These are phyloP conservation scores for Gastrophryne carolinensis DNA, from an alignment of 2,797 vertebrate species.

Conservation along the genomic window DNA sequence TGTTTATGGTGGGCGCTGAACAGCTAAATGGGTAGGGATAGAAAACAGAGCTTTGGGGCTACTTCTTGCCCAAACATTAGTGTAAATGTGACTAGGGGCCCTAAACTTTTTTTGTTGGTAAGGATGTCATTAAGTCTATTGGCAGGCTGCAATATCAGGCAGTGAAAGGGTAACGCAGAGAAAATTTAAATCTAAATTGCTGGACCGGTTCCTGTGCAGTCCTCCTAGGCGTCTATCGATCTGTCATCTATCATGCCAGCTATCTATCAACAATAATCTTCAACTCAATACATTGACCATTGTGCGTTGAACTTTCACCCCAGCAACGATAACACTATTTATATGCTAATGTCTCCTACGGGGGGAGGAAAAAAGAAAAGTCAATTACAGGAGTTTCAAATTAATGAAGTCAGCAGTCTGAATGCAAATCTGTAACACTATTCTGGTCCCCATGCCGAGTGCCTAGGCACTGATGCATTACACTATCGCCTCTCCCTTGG, in stretches of 20 bases:
- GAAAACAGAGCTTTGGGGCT: too few relatives aligned
- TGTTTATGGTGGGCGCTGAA: too few relatives aligned
- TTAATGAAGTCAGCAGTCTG: constrained; percentile 77
- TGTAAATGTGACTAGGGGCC: too few relatives aligned
- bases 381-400: constrained; percentile 79
- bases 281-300: constrained; percentile 73
- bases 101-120: too few relatives aligned
- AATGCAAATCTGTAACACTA: constrained; percentile 69
- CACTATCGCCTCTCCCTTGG: constrained; percentile 63
- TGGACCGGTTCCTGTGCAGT: not conserved
- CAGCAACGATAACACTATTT: constrained; percentile 78
- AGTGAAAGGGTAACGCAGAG: too few relatives aligned
- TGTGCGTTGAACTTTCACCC: constrained; percentile 72
- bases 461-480: constrained; percentile 66
- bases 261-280: constrained; percentile 50
- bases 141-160: too few relatives aligned
- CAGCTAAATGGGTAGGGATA: too few relatives aligned
- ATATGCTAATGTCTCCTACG: constrained; percentile 85
- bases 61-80: too few relatives aligned
- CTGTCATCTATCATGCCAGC: constrained; percentile 22
- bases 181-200: constrained; percentile 1
- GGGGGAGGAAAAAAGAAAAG: constrained; percentile 70
- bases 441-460: constrained; percentile 56
- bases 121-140: too few relatives aligned
- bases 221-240: constrained; percentile 1